Evolutionary conservation across 2,888 invertebrate genomes (phyloP).

Genomic region (Ceramica pisi): DNA sequence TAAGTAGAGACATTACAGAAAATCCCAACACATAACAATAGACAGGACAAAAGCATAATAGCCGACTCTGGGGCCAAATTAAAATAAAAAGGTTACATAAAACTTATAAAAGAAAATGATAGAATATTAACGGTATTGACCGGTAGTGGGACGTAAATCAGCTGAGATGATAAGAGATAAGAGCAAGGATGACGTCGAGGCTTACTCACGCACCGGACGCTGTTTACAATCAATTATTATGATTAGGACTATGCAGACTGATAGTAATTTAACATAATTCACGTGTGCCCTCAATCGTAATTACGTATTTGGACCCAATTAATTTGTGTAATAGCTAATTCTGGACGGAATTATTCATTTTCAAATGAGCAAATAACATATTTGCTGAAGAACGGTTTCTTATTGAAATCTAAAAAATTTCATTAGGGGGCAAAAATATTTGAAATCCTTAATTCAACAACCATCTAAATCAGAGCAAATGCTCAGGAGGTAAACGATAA

Average conservation of each 20-base stretch:
- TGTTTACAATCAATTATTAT: constrained; percentile 54
- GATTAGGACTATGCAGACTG: constrained; percentile 37
- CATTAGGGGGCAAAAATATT: not conserved
- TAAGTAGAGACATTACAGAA: not conserved
- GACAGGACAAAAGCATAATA: not conserved
- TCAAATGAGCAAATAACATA: not conserved
- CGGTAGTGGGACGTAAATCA: constrained; percentile 38
- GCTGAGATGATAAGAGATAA: constrained; percentile 58
- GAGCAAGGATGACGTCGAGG: constrained; percentile 42
- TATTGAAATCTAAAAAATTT: not conserved
- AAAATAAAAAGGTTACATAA: not conserved
- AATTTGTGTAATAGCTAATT: constrained; percentile 27
- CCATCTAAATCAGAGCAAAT: too few species aligned
- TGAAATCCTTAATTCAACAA: too few species aligned
- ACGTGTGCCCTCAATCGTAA: constrained; percentile 41
- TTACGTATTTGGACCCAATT: constrained; percentile 21
- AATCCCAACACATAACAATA: not conserved
- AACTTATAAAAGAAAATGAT: constrained; percentile 1
- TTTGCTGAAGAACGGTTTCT: not conserved
- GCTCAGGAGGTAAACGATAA: too few species aligned
- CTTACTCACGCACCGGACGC: constrained; percentile 40
- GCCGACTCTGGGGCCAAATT: not conserved
- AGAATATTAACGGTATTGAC: constrained; percentile 14
- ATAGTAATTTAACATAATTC: constrained; percentile 49
- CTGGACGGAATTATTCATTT: constrained; percentile 28